These are phyloP conservation scores for Yponomeuta sedellus DNA, from an alignment of 2,888 invertebrate genomes.

Conservation along the genomic window DNA sequence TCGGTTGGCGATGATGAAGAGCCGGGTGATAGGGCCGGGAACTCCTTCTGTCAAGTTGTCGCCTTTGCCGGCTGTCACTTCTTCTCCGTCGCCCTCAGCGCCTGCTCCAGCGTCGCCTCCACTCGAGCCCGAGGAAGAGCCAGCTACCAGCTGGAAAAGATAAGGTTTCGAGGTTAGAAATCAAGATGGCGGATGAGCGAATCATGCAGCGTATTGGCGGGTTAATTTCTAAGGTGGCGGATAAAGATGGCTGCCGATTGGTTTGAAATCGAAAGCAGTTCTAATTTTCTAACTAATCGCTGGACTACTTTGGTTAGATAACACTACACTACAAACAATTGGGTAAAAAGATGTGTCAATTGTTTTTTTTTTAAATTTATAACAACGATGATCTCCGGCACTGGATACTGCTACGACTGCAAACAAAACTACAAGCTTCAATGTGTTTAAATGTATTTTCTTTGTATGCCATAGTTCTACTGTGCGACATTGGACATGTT, in stretches of 20 bases:
- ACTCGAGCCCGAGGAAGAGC: constrained; percentile 77
- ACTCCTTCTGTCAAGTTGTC: constrained; percentile 87
- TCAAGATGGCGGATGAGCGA: not conserved
- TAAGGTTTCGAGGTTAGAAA: not conserved
- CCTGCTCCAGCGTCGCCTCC: constrained; percentile 68
- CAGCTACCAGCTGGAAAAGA: constrained; percentile 83
- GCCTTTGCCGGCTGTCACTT: constrained; percentile 75
- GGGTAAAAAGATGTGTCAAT: not conserved
- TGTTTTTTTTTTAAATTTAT: not conserved
- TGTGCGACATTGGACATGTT: not conserved
- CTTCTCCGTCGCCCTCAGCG: constrained; percentile 67
- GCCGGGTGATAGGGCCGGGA: constrained; percentile 90
- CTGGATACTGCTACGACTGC: not conserved
- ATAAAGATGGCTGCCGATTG: not conserved
- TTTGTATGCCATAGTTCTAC: constrained; percentile 14
- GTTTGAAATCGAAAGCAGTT: not conserved
- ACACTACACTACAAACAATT: no score
- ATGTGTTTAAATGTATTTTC: not conserved
- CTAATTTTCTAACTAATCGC: not conserved
- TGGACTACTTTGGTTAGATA: not conserved
- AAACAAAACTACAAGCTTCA: not conserved
- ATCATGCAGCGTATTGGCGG: not conserved
- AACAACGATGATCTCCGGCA: not conserved
- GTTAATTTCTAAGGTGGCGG: not conserved
- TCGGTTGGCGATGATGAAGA: constrained; percentile 91